Base-by-base conservation (phyloP, 2,797 vertebrate genomes). In the Silurus aristotelis region DNA sequence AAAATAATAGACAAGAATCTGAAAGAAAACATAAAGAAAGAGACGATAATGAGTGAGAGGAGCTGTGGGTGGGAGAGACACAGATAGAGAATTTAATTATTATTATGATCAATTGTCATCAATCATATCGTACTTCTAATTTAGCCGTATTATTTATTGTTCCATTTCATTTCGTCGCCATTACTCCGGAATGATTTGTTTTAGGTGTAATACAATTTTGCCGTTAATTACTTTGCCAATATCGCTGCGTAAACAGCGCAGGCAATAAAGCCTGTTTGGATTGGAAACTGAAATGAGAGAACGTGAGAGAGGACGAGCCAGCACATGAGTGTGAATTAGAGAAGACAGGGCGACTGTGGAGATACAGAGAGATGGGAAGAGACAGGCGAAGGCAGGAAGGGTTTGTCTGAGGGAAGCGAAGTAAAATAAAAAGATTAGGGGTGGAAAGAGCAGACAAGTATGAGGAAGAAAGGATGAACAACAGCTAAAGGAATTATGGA, bases 201-300 rank as follows among this genome's bases (percentile, higher is more conserved):
- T 87, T 88, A 80, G 82, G 64, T 83, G 83, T 89, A 88, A 89
- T 79, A 86, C 87, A 87, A 88, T 88, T 87, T 80, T 6, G 73
- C 80, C 58, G 83, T 76, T 87, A 87, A 88, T 89, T 89, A 89
- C 88, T 88, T 82, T 86, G 88, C 80, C 87, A 86, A 89, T 87
- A 85, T 61, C 66, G 66, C 84, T 83, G 64, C 71, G 85, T 85
- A 86, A 87, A 89, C 88, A 87, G 84, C 66, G 61, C 58, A 72
- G 76, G 67, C 78, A 84, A 87, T 87, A 86, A 89, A 86, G 72
- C 84, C 82, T 80, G 67, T 87, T 84, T 80, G 79, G 77, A 87
- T 82, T 86, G 72, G 70, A 78, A 82, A 63, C 61, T 70, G 68
- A 76, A 82, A 85, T 25, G 58, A 71, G 66, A 63, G 64, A 31